These are phyloP conservation scores for Hyposmocoma kahamanoa DNA, from an alignment of 1,140 invertebrate species.

Conservation along the genomic window DNA sequence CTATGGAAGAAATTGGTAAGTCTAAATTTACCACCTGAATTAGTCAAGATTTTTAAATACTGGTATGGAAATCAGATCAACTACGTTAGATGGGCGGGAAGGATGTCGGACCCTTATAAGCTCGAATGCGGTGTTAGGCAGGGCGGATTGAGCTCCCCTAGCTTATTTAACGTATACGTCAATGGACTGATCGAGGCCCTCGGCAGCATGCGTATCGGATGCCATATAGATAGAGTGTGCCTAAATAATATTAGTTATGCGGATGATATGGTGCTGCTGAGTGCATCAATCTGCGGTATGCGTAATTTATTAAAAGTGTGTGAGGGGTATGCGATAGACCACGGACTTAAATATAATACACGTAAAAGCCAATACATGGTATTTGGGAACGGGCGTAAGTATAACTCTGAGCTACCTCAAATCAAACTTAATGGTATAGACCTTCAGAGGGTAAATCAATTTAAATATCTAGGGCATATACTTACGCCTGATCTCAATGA, in stretches of 20 bases:
- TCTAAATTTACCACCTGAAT: background rate
- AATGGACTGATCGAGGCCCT: background rate
- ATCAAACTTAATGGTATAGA: background rate
- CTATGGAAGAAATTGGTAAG: background rate
- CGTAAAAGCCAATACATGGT: background rate
- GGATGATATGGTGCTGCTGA: too few species aligned
- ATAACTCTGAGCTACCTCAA: background rate
- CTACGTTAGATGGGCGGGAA: background rate
- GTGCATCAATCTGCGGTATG: background rate
- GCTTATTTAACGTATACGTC: too few species aligned
- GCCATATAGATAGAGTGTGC: too few species aligned
- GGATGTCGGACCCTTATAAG: background rate
- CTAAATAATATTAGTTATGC: too few species aligned
- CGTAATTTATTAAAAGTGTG: background rate
- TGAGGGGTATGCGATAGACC: background rate
- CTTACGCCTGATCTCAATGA: background rate
- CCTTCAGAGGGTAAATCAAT: background rate
- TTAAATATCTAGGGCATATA: background rate
- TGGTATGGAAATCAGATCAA: constrained; percentile 1
- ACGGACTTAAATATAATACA: background rate
- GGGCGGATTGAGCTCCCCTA: too few species aligned
- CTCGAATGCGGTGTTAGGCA: too few species aligned
- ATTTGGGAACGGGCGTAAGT: background rate
- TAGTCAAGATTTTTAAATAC: too few species aligned
- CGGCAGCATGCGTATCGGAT: too few species aligned